Percentiles rank a stretch among this genome's conserved stretches.
Conservation (phyloP, 2,888 invertebrate species). For the Slavum lentiscoides region DNA sequence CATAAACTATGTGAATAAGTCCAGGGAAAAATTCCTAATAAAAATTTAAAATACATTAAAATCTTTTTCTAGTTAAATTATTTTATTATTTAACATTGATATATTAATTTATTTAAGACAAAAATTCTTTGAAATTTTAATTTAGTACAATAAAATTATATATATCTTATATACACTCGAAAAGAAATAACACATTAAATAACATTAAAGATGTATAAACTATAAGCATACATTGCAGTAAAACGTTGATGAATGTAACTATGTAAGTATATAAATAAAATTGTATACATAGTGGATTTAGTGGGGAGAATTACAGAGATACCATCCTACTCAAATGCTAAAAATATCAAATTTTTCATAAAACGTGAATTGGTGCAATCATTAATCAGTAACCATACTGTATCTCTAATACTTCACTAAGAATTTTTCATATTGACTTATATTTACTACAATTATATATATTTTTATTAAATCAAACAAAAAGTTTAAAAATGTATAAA, state of each 20-base stretch:
- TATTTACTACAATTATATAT: background rate
- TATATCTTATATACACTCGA: too few relatives aligned
- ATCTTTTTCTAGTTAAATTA: background rate
- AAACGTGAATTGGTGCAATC: conserved; percentile 1
- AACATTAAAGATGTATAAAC: background rate
- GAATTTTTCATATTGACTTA: background rate
- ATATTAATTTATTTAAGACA: background rate
- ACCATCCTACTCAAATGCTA: conserved; percentile 43
- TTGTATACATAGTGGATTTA: conserved; percentile 7
- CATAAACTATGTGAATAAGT: conserved; percentile 89
- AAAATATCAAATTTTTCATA: conserved; percentile 38
- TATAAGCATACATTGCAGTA: conserved; percentile 10
- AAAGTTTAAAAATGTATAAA: background rate
- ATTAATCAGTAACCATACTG: conserved; percentile 3
- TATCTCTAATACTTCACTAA: background rate
- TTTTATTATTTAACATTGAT: background rate
- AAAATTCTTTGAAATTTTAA: too few relatives aligned
- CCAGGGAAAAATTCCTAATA: conserved; percentile 88
- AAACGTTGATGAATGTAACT: conserved; percentile 30
- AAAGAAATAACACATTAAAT: too few relatives aligned
- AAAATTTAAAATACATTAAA: conserved; percentile 37
- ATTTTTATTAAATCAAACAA: background rate
- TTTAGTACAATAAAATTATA: too few relatives aligned
- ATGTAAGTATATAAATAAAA: conserved; percentile 42
- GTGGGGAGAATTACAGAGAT: conserved; percentile 37